Base-by-base conservation (phyloP, 2,113 vertebrate species). In the Mobula hypostoma region DNA sequence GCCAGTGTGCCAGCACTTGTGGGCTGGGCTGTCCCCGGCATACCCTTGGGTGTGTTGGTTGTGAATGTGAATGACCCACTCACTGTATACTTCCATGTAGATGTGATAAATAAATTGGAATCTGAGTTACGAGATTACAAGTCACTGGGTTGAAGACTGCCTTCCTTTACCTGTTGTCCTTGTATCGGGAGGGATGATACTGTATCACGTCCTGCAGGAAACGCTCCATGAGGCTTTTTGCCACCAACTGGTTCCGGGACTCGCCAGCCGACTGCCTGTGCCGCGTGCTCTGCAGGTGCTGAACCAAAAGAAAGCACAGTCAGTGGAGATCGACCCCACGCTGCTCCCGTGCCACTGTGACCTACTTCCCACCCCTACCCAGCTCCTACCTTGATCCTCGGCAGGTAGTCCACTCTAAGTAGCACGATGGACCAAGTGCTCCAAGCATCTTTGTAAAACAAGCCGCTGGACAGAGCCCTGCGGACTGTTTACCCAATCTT, bases 201-300 rank as follows among this genome's bases (percentile, higher is more conserved):
- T 96, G 96, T 56, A 98, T 95, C 48, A 99, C 98, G 66, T 99
- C 99, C 94, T 98, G 97, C 91, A 99, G 96, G 95, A 99, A 99
- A 94, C 98, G 97, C 5, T 99, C 98, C 97, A 99, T 96, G 94
- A 99, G 91, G 72, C 96, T 98, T 40, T 94, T 95, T 63, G 96
- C 94, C 79, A 95, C 93, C 63, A 95, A 95, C 29, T 95, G 96
- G 94, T 95, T 96, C 94, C 97, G 97, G 15, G 96, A 96, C 56
- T 96, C 95, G 32, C 95, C 95, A 29, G 98, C 97, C 93, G 97
- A 96, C 74, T 97, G 97, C 95, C 97, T 96, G 96, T 99, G 98
- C 95, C 97, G 96, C 93, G 97, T 95, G 95, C 98, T 99, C 94
- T 97, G 96, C 94, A 99, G 95, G 95, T 99, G 99, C 99, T 99